phyloP scores from a whole-genome alignment of 2,888 invertebrate genomes.

The Agrochola lota region DNA sequence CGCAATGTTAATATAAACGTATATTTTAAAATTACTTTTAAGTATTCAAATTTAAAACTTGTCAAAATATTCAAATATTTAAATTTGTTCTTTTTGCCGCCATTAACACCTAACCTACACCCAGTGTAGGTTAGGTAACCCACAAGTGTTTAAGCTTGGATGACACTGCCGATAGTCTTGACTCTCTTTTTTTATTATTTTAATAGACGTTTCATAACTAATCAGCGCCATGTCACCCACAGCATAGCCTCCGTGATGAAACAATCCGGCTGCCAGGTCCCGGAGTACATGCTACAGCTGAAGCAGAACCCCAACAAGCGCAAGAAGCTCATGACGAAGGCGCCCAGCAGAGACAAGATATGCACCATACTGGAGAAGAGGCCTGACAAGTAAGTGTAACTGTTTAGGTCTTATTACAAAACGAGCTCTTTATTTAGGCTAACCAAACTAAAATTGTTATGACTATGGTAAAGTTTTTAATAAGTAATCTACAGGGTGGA shows the following conservation, averaged over 20 bases:
- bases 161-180: not conserved
- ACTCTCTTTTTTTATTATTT: not conserved
- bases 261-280: constrained; percentile 97
- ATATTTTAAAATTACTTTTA: not conserved
- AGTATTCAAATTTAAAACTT: not conserved
- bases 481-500: no score
- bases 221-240: constrained; percentile 22
- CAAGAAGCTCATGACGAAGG: constrained; percentile 90
- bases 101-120: not conserved
- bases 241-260: constrained; percentile 97
- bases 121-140: no score
- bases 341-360: constrained; percentile 92
- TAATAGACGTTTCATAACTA: not conserved
- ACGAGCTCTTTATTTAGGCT: not conserved
- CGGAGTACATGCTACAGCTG: constrained; percentile 96
- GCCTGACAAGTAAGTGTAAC: constrained; percentile 79
- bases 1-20: not conserved
- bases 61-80: not conserved
- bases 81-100: no score
- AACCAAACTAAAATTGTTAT: not conserved
- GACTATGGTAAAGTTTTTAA: no score
- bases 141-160: not conserved
- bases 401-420: not conserved
- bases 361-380: constrained; percentile 89
- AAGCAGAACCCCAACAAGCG: constrained; percentile 92